Percentiles rank a stretch among this genome's conserved stretches.
Evolutionary conservation across 1,140 invertebrate species (phyloP).

Genomic region (Battus philenor): DNA sequence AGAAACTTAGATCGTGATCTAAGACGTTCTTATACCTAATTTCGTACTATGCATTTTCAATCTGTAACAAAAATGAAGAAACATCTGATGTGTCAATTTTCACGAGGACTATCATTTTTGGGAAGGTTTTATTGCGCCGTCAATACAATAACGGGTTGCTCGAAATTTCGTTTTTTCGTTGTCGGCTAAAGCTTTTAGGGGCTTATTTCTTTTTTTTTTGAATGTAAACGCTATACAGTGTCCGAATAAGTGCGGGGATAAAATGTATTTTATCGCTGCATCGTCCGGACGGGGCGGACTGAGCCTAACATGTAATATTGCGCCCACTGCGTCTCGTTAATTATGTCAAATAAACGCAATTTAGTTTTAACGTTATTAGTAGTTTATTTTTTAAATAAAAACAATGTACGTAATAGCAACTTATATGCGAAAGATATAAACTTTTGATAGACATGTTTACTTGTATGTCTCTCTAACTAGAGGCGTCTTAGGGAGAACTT

Average conservation of each 20-base stretch:
- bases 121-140: slow-evolving; percentile 1
- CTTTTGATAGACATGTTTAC: too few species aligned
- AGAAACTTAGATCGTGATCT: too few species aligned
- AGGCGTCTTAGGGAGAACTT: too few species aligned
- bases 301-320: slow-evolving; percentile 3
- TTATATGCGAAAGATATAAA: too few species aligned
- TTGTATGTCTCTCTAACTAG: too few species aligned
- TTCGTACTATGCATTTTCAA: too few species aligned
- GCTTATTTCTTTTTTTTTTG: slow-evolving; percentile 6
- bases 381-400: too few species aligned
- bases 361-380: too few species aligned
- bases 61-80: slow-evolving; percentile 1
- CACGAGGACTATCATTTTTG: slow-evolving; percentile 1
- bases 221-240: slow-evolving; percentile 9
- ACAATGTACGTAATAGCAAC: too few species aligned
- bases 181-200: slow-evolving; percentile 9
- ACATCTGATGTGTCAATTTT: slow-evolving; percentile 9
- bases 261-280: slow-evolving; percentile 9
- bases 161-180: slow-evolving; percentile 9
- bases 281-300: not conserved
- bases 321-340: too few species aligned
- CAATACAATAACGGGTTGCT: slow-evolving; percentile 11
- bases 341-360: too few species aligned
- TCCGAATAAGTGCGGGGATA: slow-evolving; percentile 7
- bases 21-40: too few species aligned